Conservation (phyloP, 2,797 vertebrate species). For the Pseudochromis fuscus region DNA sequence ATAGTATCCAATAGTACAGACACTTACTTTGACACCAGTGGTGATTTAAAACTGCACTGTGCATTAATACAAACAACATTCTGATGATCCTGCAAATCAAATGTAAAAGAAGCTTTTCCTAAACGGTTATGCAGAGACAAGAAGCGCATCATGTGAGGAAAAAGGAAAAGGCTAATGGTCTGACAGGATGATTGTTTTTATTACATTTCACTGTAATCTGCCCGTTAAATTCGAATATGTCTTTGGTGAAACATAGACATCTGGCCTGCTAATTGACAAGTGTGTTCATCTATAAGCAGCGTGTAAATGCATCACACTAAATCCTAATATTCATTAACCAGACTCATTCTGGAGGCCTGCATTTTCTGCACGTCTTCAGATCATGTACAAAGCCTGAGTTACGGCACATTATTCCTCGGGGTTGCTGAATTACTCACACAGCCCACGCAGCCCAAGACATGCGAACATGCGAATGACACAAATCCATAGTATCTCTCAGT, state of each 20-base stretch:
- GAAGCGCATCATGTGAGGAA: neutral
- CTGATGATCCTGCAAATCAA: neutral
- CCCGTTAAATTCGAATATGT: neutral
- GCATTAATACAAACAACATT: neutral
- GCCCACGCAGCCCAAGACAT: neutral
- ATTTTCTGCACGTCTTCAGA: constrained; percentile 1
- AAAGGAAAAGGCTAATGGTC: neutral
- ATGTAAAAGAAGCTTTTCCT: neutral
- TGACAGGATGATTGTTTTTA: neutral
- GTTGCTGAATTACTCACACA: constrained; percentile 29
- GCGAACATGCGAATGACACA: constrained; percentile 4
- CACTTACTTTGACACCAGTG: neutral
- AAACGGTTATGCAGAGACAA: neutral
- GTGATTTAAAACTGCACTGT: neutral
- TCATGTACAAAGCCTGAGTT: neutral
- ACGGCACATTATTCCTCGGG: constrained; percentile 12
- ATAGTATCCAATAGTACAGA: neutral
- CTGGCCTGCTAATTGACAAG: too few relatives aligned
- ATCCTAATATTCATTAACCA: neutral
- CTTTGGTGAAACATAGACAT: neutral
- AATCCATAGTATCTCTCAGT: neutral
- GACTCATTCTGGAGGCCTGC: neutral
- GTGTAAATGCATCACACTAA: neutral
- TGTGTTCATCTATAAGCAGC: neutral
- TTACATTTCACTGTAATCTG: neutral